phyloP scores from a whole-genome alignment of 1,140 invertebrate species.

The Aphaenogaster floridana region DNA sequence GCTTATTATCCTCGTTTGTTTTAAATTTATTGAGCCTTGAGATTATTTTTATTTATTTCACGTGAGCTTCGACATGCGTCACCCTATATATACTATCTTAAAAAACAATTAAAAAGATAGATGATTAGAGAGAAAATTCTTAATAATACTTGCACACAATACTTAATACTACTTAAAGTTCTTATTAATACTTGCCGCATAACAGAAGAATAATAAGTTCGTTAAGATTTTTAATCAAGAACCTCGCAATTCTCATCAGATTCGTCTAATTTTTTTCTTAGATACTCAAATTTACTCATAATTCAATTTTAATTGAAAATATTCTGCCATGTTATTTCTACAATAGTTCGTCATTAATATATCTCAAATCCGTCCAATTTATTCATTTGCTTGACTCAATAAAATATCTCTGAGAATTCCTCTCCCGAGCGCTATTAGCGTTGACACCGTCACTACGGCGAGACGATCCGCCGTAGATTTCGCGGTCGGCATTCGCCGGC shows the following conservation, averaged over 20 bases:
- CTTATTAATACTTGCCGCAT: neutral
- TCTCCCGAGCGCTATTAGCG: neutral
- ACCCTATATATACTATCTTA: too few species aligned
- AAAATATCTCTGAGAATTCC: constrained; percentile 32
- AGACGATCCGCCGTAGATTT: constrained; percentile 57
- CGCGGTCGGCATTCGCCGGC: constrained; percentile 9
- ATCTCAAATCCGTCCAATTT: neutral
- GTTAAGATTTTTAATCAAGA: neutral
- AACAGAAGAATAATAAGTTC: constrained; percentile 1
- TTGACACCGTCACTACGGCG: constrained; percentile 30
- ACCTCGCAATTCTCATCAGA: neutral
- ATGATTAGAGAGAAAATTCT: neutral
- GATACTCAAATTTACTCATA: neutral
- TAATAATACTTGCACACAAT: neutral
- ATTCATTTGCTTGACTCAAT: neutral
- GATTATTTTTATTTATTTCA: too few species aligned
- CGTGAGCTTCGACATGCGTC: too few species aligned
- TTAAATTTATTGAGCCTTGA: too few species aligned
- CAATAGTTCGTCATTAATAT: neutral
- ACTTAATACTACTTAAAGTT: neutral
- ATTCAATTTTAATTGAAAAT: constrained; percentile 4
- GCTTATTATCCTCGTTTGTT: too few species aligned
- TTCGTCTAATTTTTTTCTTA: neutral
- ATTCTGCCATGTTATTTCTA: neutral
- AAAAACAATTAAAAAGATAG: neutral